phyloP scores from a whole-genome alignment of 1,140 invertebrate species.

The Bombus sylvicola region DNA sequence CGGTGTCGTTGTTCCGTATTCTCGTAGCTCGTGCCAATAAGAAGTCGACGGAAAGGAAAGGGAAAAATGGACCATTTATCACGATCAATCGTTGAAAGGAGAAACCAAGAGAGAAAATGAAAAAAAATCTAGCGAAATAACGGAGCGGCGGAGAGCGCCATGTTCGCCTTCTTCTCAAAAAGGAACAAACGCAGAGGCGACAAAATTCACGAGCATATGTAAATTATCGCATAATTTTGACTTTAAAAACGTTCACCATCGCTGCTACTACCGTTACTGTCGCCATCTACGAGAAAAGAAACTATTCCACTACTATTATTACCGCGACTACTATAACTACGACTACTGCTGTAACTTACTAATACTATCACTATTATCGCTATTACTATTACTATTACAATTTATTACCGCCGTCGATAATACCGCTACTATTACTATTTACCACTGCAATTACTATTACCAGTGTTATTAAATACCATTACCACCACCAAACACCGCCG shows the following conservation, averaged over 20 bases:
- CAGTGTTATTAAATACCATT: slow-evolving; percentile 39
- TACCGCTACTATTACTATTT: slow-evolving; percentile 57
- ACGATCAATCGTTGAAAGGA: neutral
- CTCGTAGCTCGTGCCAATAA: slow-evolving; percentile 54
- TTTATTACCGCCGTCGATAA: slow-evolving; percentile 50
- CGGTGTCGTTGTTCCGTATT: slow-evolving; percentile 48
- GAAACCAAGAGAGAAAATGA: neutral
- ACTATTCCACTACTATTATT: slow-evolving; percentile 47
- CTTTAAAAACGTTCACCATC: slow-evolving; percentile 52
- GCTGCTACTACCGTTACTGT: slow-evolving; percentile 58
- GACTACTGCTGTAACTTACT: slow-evolving; percentile 42
- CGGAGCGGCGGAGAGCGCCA: neutral
- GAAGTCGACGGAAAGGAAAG: neutral
- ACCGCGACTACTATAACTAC: slow-evolving; percentile 25
- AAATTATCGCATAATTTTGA: slow-evolving; percentile 63
- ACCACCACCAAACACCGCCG: slow-evolving; percentile 16
- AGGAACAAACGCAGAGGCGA: neutral
- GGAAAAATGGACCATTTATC: slow-evolving; percentile 22
- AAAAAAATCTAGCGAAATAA: neutral
- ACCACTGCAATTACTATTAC: slow-evolving; percentile 59
- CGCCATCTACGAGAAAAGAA: slow-evolving; percentile 32
- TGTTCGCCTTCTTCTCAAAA: neutral
- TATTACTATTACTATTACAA: slow-evolving; percentile 47
- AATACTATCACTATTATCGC: slow-evolving; percentile 47
- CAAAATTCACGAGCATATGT: slow-evolving; percentile 57